Evolutionary conservation across 2,797 vertebrate species (phyloP), one percentile per base, ranked within the genome.

Genomic region (Galaxias olidus): DNA sequence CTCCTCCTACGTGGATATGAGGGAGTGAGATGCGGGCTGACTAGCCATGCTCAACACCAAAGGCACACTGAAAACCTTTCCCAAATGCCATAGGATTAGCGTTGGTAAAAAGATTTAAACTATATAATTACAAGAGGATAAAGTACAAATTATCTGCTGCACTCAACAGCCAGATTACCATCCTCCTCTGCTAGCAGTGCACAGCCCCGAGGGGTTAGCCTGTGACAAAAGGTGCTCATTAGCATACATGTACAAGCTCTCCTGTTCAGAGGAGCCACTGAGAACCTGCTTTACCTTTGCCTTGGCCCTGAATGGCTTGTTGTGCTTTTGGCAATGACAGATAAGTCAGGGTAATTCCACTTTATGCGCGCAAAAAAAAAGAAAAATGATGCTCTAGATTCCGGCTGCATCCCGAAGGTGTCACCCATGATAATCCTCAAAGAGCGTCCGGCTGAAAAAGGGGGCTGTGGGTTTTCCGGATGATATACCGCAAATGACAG

Each of bases 391-490:
- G 81, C 86, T 85, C 76, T 69, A 80, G 81, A 89, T 88, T 88
- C 87, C 69, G 86, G 82, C 91, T 84, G 91, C 90, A 91, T 94
- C 94, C 92, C 91, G 91, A 93, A 96, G 93, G 94, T 97, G 96
- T 97, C 96, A 95, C 91, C 89, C 91, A 83, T 86, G 90, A 96
- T 97, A 96, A 96, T 98, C 95, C 94, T 97, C 94, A 96, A 96
- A 95, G 92, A 89, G 86, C 82, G 92, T 94, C 93, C 93, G 81
- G 92, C 83, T 86, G 69, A 69, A 8, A 80, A 73, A 1, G 90
- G 91, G 90, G 93, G 93, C 92, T 92, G 94, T 90, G 93, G 96
- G 95, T 95, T 96, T 95, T 94, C 87, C 87, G 91, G 87, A 94
- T 95, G 94, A 96, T 96, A 94, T 93, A 95, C 93, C 91, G 90